Evolutionary conservation across 2,797 vertebrate genomes (phyloP).

Genomic region (Liasis olivaceus): DNA sequence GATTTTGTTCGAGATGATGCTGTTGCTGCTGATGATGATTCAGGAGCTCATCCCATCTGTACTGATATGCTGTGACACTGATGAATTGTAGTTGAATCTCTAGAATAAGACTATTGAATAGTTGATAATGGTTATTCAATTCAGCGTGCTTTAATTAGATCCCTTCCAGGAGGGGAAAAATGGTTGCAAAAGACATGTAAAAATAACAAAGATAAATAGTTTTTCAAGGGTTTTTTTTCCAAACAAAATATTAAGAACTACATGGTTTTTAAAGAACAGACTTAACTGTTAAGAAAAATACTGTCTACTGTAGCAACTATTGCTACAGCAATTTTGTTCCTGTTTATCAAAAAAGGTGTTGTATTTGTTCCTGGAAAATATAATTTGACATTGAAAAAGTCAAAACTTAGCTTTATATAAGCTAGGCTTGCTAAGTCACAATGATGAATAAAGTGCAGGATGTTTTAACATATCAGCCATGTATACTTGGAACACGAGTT

Average conservation of each 20-base stretch:
- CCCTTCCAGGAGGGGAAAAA: slow-evolving; percentile 60
- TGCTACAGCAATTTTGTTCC: background rate
- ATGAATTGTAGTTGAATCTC: slow-evolving; percentile 11
- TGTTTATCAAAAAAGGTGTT: slow-evolving; percentile 43
- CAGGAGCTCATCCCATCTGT: background rate
- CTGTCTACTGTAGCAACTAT: slow-evolving; percentile 35
- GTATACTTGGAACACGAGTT: slow-evolving; percentile 6
- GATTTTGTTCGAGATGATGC: background rate
- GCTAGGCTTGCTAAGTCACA: slow-evolving; percentile 24
- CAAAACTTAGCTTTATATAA: slow-evolving; percentile 20
- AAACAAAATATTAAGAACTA: slow-evolving; percentile 51
- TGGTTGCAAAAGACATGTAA: slow-evolving; percentile 49
- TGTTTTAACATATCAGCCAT: slow-evolving; percentile 26
- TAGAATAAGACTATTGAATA: slow-evolving; percentile 31
- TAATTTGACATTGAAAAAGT: slow-evolving; percentile 2
- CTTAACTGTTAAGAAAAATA: slow-evolving; percentile 17
- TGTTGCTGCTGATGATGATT: background rate
- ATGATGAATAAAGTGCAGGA: slow-evolving; percentile 29
- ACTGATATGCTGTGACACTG: slow-evolving; percentile 28
- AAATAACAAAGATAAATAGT: slow-evolving; percentile 55
- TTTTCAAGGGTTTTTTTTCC: slow-evolving; percentile 46
- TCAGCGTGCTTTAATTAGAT: slow-evolving; percentile 62
- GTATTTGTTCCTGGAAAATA: slow-evolving; percentile 48
- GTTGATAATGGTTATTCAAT: slow-evolving; percentile 51
- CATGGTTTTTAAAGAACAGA: slow-evolving; percentile 47